Evolutionary conservation across 2,113 vertebrate genomes (phyloP).

Genomic region (Probosciger aterrimus): DNA sequence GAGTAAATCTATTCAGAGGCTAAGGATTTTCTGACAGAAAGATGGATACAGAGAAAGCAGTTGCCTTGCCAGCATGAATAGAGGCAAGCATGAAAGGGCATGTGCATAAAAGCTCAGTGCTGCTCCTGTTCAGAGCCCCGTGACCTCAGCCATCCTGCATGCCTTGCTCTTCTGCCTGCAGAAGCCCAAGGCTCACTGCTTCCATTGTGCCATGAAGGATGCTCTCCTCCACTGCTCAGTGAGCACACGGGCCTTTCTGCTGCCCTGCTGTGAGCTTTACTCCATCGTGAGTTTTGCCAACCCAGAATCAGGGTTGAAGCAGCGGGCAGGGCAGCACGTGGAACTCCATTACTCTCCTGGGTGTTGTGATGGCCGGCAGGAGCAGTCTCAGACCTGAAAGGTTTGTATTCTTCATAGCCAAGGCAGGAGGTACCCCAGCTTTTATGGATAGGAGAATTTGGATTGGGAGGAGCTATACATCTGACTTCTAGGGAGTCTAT

Average conservation of each 20-base stretch:
- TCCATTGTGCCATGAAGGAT: neutral
- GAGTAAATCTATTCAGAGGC: constrained; percentile 5
- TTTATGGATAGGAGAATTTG: neutral
- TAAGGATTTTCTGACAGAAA: constrained; percentile 57
- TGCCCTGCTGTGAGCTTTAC: neutral
- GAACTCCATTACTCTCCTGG: neutral
- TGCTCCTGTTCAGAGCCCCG: neutral
- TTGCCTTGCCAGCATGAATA: neutral
- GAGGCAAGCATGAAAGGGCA: neutral
- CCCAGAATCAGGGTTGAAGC: neutral
- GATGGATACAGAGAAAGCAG: constrained; percentile 4
- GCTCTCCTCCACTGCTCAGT: accelerated
- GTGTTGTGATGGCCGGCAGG: neutral
- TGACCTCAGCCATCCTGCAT: neutral
- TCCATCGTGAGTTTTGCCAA: neutral
- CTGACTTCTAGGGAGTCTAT: neutral
- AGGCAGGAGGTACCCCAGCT: neutral
- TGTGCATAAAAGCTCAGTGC: neutral
- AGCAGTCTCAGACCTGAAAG: neutral
- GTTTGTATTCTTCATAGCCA: neutral
- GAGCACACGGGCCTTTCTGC: neutral
- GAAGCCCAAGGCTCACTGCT: neutral
- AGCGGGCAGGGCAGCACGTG: accelerated
- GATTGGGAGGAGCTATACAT: neutral
- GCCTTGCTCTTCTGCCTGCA: neutral